Conservation (phyloP, 53 echinoderm and acorn worm genomes). For the Temnopleurus reevesii region DNA sequence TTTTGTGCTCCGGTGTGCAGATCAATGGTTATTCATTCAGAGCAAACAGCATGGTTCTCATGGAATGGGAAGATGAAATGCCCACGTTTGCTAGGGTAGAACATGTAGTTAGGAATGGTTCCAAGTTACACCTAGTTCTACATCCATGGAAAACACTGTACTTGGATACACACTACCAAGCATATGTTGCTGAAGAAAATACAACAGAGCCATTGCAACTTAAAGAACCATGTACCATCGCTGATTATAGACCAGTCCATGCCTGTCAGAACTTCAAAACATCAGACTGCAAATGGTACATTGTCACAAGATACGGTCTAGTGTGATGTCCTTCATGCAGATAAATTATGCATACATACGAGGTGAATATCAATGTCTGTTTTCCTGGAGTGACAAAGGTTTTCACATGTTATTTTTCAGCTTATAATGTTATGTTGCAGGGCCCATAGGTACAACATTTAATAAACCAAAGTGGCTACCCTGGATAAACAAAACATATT, state of each 20-base stretch:
- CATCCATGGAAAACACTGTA: conserved; percentile 34
- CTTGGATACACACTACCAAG: conserved; percentile 29
- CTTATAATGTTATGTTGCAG: no score
- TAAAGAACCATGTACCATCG: not conserved
- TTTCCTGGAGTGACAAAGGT: no score
- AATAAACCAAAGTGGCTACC: no score
- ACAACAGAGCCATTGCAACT: not conserved
- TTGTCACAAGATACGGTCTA: conserved; percentile 19
- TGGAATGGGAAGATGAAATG: not conserved
- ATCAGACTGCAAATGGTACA: not conserved
- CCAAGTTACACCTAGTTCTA: not conserved
- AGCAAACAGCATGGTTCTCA: not conserved
- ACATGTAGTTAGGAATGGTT: not conserved
- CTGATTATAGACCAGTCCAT: conserved; percentile 60
- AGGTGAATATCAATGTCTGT: no score
- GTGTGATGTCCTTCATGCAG: not conserved
- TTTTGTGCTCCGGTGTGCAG: not conserved
- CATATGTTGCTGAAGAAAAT: conserved; percentile 10
- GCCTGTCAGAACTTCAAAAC: conserved; percentile 35
- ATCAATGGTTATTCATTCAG: not conserved
- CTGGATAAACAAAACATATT: no score
- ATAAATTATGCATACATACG: not conserved
- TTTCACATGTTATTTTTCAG: no score
- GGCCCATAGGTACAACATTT: no score
- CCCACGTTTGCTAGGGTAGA: not conserved